Percentiles rank a stretch among this genome's conserved stretches.
Conservation (phyloP, 2,797 vertebrate species). For the Gymnoscopelus braueri region DNA sequence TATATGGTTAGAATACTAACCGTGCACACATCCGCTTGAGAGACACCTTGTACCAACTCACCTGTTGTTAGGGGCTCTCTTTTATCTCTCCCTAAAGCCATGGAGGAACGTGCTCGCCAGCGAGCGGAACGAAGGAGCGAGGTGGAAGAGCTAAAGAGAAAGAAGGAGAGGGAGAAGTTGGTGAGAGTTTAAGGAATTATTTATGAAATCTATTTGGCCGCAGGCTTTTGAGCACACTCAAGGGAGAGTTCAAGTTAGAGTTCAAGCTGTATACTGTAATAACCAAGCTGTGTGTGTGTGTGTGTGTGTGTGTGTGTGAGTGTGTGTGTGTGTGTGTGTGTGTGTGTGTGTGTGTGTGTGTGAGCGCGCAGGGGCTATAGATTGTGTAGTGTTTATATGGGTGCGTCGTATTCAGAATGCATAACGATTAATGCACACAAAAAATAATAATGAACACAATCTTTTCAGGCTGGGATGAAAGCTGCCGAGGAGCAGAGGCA, state of each 20-base stretch:
- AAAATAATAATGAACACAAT: neutral
- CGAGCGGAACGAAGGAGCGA: constrained; percentile 84
- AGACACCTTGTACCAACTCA: constrained; percentile 11
- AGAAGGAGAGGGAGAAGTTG: constrained; percentile 88
- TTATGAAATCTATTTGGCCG: neutral
- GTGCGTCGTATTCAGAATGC: neutral
- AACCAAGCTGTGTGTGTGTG: too few relatives aligned
- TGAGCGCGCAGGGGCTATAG: neutral
- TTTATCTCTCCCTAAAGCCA: constrained; percentile 78
- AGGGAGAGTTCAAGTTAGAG: too few relatives aligned
- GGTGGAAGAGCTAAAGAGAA: constrained; percentile 86
- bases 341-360: neutral
- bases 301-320: neutral
- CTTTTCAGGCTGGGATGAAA: constrained; percentile 86
- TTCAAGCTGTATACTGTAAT: too few relatives aligned
- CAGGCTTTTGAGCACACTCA: too few relatives aligned
- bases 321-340: neutral
- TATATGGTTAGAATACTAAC: constrained; percentile 33
- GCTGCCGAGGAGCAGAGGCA: constrained; percentile 85
- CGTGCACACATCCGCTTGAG: neutral
- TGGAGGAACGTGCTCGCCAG: constrained; percentile 89
- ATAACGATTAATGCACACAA: neutral
- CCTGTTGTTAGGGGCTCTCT: neutral
- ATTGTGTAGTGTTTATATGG: neutral
- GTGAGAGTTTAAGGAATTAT: constrained; percentile 75